These are phyloP conservation scores for Clitarchus hookeri DNA, from an alignment of 2,888 invertebrate species.

Conservation along the genomic window DNA sequence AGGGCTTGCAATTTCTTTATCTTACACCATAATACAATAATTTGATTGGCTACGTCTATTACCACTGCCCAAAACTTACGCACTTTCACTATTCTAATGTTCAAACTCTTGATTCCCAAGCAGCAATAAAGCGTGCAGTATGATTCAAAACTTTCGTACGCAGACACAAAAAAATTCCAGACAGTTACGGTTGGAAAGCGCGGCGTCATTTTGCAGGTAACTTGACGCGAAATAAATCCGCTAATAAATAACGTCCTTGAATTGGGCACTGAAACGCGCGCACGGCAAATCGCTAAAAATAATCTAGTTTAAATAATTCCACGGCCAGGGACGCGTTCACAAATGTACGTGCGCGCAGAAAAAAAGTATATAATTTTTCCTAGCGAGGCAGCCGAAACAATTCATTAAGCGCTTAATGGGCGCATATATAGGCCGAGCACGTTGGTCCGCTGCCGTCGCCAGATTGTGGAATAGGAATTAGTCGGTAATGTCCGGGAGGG, in stretches of 20 bases:
- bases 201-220: not conserved
- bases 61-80: too few relatives aligned
- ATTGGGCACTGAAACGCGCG: not conserved
- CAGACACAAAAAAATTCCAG: too few relatives aligned
- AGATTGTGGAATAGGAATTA: slow-evolving; percentile 40
- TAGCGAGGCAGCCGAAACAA: slow-evolving; percentile 34
- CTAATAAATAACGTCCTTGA: slow-evolving; percentile 18
- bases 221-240: not conserved
- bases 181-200: too few relatives aligned
- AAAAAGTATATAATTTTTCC: not conserved
- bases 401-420: slow-evolving; percentile 41
- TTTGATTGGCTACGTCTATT: too few relatives aligned
- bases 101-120: too few relatives aligned
- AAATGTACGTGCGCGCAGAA: not conserved
- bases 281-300: not conserved
- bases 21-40: too few relatives aligned
- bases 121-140: too few relatives aligned
- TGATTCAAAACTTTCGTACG: too few relatives aligned
- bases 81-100: too few relatives aligned
- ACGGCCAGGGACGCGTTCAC: not conserved
- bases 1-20: too few relatives aligned
- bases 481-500: slow-evolving; percentile 30
- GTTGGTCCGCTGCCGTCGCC: slow-evolving; percentile 35
- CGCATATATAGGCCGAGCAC: slow-evolving; percentile 37
- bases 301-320: not conserved